Base-by-base conservation (phyloP, 2,888 invertebrate species). In the Cataglyphis albicans region DNA sequence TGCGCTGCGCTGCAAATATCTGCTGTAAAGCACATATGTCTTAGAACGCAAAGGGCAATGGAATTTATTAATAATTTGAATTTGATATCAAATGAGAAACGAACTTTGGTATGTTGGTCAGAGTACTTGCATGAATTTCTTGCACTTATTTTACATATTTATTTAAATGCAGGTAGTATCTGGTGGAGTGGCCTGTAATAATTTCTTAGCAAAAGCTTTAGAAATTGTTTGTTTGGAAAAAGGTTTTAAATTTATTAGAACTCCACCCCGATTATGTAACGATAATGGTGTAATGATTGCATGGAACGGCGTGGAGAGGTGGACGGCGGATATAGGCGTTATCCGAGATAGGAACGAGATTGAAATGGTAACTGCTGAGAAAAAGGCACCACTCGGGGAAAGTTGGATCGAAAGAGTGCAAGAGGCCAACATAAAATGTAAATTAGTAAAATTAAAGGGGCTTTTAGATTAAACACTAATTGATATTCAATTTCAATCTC, bases 251-350 rank as follows among this genome's bases (percentile, higher is more conserved):
- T 95, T 98, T 5, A 95, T 96, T 81, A 96, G 97, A 82, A 99
- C 99, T 18, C 97, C 98, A 3, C 96, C 97, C 32, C 96, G 96
- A 92, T 96, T 98, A 12, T 99, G 99, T 94, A 99, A 98, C 0
- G 99, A 99, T 94, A 99, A 99, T 96, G 99, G 99, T 9, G 96
- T 99, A 48, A 99, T 99, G 99, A 98, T 99, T 91, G 99, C 99
- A 25, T 99, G 99, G 99, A 99, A 99, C 96, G 99, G 98, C 10
- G 95, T 98, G 74, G 99, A 99, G 95, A 97, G 96, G 94, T 96
- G 96, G 90, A 95, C 92, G 80, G 94, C 93, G 35, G 95, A 96
- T 29, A 89, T 95, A 85, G 96, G 96, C 74, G 87, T 95, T 82
- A 84, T 93, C 55, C 91, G 90, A 65, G 87, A 93, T 82, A 87